Evolutionary conservation across 2,113 vertebrate species (phyloP).

Genomic region (Benitochromis conjunctus): DNA sequence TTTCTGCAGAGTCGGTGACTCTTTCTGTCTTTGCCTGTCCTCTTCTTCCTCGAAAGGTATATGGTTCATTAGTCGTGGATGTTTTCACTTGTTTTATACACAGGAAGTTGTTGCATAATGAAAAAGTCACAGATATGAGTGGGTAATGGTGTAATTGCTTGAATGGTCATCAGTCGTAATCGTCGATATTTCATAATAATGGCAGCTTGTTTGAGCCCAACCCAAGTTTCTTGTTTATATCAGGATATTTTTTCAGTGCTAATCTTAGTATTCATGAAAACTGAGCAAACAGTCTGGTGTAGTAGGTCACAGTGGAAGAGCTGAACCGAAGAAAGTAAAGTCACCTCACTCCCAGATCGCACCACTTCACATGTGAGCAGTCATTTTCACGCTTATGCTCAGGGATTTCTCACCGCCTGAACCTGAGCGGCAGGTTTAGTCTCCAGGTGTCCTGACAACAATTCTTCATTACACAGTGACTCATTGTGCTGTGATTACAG

Average conservation of each 20-base stretch:
- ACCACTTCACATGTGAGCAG: not conserved
- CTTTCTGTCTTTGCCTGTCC: not conserved
- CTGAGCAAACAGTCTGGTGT: not conserved
- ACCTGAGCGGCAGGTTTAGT: constrained; percentile 16
- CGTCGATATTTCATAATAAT: not conserved
- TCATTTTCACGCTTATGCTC: not conserved
- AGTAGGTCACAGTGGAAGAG: not conserved
- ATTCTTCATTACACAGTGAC: not conserved
- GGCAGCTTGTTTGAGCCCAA: not conserved
- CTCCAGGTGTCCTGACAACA: not conserved
- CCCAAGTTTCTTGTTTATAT: not conserved
- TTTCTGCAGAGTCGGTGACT: not conserved
- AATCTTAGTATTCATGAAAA: not conserved
- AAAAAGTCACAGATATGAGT: not conserved
- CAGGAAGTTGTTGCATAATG: not conserved
- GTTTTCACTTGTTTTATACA: not conserved
- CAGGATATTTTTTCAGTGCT: not conserved
- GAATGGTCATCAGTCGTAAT: not conserved
- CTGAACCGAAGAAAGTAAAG: not conserved
- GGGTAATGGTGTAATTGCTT: not conserved
- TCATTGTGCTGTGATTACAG: not conserved
- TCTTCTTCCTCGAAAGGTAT: not conserved
- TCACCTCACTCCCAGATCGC: fast-evolving
- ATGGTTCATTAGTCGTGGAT: not conserved
- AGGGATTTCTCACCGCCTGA: not conserved